phyloP scores from a whole-genome alignment of 2,113 vertebrate species.

The Hiodon alosoides region DNA sequence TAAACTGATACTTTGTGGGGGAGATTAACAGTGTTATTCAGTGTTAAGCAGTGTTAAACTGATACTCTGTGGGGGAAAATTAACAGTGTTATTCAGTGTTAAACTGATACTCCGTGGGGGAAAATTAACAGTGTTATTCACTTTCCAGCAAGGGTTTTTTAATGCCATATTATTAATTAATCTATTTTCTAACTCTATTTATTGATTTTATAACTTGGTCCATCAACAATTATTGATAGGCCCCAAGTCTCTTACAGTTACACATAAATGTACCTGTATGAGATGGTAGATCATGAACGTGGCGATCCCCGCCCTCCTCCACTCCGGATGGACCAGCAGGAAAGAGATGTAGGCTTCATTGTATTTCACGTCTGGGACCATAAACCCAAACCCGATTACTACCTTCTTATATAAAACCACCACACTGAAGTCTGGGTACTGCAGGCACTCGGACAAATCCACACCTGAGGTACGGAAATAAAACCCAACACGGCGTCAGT shows the following conservation, averaged over 20 bases:
- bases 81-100: too few species aligned
- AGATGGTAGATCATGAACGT: slow-evolving; percentile 99
- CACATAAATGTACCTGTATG: slow-evolving; percentile 74
- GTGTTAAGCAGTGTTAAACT: too few species aligned
- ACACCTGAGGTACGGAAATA: slow-evolving; percentile 62
- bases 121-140: too few species aligned
- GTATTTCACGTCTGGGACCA: slow-evolving; percentile 97
- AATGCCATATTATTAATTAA: too few species aligned
- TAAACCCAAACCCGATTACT: slow-evolving; percentile 91
- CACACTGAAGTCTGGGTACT: slow-evolving; percentile 98
- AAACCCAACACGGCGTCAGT: background rate
- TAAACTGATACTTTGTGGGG: background rate
- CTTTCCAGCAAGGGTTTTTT: too few species aligned
- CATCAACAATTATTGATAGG: too few species aligned
- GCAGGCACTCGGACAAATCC: slow-evolving; percentile 91
- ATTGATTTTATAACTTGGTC: background rate
- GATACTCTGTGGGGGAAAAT: too few species aligned
- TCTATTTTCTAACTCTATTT: background rate
- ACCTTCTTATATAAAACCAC: slow-evolving; percentile 95
- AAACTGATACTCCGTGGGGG: too few species aligned
- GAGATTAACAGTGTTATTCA: background rate
- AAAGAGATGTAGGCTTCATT: slow-evolving; percentile 98
- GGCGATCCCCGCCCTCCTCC: slow-evolving; percentile 89
- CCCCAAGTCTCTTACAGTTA: background rate
- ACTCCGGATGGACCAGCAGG: slow-evolving; percentile 92